Evolutionary conservation across 2,888 invertebrate genomes (phyloP), one percentile per base, ranked within the genome.

Genomic region (Ophraella communa): DNA sequence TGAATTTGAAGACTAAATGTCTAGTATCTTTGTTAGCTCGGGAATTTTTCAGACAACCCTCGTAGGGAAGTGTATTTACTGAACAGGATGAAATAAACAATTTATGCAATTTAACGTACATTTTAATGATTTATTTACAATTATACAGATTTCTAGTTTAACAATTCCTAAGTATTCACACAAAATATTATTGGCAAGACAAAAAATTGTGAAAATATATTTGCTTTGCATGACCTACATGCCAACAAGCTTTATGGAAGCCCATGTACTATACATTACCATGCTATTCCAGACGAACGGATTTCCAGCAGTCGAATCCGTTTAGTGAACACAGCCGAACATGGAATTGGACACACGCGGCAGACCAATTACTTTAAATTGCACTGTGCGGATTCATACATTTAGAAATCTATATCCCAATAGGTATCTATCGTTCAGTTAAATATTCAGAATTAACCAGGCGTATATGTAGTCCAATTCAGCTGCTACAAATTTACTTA

Each of bases 281-380:
- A 30, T 14, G 5, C 21, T 49, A 57, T 58, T 51, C 52, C 58
- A 52, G 44, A 35, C 44, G 42, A 60, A 30, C 53, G 49, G 59
- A 53, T 54, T 64, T 47, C 45, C 53, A 63, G 24, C 45, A 63
- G 47, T 54, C 33, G 59, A 64, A 53, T 57, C 61, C 52, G 57
- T 59, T 60, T 56, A 24, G 56, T 53, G 59, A 64, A 45, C 23
- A 51, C 23, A 24, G 27, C 27, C 61, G 55, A 57, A 65, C 64
- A 65, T 69, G 53, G 60, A 52, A 60, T 60, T 60, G 60, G 44
- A 53, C 62, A 64, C 62, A 54, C 47, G 62, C 55, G 67, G 49
- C 49, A 51, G 65, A 65, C 67, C 73, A 73, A 73, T 73, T 73
- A 73, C 68, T 57, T 65, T 56, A 65, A 67, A 70, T 73, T 70